A percentile compares a stretch with the other conserved stretches of the same genome.
phyloP scores from a whole-genome alignment of 2,113 vertebrate genomes.

The Cryptoleucopteryx plumbea region DNA sequence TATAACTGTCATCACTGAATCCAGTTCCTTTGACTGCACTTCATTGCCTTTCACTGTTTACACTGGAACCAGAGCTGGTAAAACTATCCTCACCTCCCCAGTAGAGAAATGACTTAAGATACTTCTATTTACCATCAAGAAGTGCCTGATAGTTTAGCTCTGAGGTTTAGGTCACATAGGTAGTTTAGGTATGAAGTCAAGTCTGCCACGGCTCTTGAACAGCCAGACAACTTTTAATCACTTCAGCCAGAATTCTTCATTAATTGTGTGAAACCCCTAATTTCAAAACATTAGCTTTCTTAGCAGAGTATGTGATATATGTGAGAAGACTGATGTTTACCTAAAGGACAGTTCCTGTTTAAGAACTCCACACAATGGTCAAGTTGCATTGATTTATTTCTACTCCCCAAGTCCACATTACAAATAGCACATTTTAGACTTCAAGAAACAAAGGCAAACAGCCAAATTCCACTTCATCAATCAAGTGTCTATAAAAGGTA shows the following conservation, averaged over 20 bases:
- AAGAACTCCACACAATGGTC: neutral
- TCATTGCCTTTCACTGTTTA: neutral
- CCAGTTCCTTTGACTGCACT: neutral
- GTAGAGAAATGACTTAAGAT: neutral
- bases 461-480: slow-evolving; percentile 22
- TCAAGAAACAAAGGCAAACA: slow-evolving; percentile 32
- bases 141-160: neutral
- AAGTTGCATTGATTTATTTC: slow-evolving; percentile 59
- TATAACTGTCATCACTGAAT: neutral
- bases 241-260: neutral
- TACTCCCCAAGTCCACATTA: slow-evolving; percentile 49
- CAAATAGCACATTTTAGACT: slow-evolving; percentile 50
- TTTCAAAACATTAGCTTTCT: neutral
- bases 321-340: neutral
- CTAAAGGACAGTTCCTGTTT: neutral
- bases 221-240: neutral
- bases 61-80: neutral
- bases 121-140: neutral
- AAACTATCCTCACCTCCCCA: neutral
- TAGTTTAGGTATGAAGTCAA: neutral
- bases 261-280: neutral
- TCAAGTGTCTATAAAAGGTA: slow-evolving; percentile 2
- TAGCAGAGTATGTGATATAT: neutral
- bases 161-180: neutral
- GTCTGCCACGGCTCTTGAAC: neutral